A percentile compares a stretch with the other conserved stretches of the same genome.
Conservation (phyloP, 2,113 vertebrate species). For the Callipepla squamata region DNA sequence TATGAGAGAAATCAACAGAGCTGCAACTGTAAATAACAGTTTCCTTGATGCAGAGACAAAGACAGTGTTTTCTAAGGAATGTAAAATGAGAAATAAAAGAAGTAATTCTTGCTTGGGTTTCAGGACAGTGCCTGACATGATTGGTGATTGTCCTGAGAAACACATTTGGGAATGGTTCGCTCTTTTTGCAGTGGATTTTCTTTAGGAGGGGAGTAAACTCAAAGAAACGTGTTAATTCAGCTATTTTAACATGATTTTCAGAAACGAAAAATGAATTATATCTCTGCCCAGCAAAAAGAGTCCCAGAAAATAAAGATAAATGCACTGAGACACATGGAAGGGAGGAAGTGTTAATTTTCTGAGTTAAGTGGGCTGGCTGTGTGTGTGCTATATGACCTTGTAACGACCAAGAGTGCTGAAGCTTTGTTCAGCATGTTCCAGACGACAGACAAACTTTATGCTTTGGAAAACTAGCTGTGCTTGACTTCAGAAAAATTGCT, state of each 20-base stretch:
- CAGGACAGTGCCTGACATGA: background rate
- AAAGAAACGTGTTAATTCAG: background rate
- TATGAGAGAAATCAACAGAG: conserved; percentile 14
- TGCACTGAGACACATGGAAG: background rate
- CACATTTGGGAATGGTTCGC: background rate
- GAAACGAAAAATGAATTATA: background rate
- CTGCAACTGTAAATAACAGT: conserved; percentile 1
- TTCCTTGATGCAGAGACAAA: conserved; percentile 21
- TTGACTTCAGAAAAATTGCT: background rate
- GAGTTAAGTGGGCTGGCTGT: background rate
- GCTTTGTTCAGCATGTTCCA: background rate
- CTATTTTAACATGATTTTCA: background rate
- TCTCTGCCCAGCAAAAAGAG: background rate
- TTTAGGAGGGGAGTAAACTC: background rate
- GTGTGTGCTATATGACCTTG: fast-evolving
- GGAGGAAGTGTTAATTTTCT: background rate
- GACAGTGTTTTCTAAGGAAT: conserved; percentile 1
- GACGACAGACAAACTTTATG: background rate
- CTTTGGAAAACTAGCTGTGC: fast-evolving
- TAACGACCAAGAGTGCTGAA: background rate
- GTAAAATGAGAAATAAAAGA: background rate
- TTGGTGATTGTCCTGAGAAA: background rate
- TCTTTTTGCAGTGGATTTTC: background rate
- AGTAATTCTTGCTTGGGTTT: background rate
- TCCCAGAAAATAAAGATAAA: background rate